phyloP scores from a whole-genome alignment of 2,888 invertebrate genomes.

The Eupithecia vulgata region DNA sequence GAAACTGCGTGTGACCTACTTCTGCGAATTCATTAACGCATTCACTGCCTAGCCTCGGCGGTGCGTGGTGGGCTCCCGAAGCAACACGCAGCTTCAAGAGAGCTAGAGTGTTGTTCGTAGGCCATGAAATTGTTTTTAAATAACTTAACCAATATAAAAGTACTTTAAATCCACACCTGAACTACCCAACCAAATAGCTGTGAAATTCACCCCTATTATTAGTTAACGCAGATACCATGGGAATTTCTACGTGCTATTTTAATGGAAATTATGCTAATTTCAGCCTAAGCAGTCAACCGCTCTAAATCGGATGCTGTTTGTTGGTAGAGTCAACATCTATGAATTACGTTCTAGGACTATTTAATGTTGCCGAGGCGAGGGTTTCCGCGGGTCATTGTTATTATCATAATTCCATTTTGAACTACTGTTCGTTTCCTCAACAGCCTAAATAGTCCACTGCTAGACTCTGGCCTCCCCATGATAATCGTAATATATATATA shows the following conservation, averaged over 20 bases:
- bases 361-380: background rate
- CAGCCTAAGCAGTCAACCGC: constrained; percentile 37
- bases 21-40: background rate
- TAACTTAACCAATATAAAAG: background rate
- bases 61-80: too few relatives aligned
- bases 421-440: too few relatives aligned
- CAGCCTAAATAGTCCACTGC: too few relatives aligned
- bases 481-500: too few relatives aligned
- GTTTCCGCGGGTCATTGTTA: background rate
- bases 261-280: constrained; percentile 45
- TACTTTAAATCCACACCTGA: constrained; percentile 28
- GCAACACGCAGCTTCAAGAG: too few relatives aligned
- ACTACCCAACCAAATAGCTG: constrained; percentile 34
- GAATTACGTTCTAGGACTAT: constrained; percentile 13
- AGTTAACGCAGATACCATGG: constrained; percentile 33
- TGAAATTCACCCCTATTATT: constrained; percentile 43
- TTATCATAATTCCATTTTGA: background rate
- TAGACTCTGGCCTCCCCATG: too few relatives aligned
- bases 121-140: too few relatives aligned
- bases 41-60: too few relatives aligned
- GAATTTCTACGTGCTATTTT: constrained; percentile 38
- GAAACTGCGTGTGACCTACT: background rate
- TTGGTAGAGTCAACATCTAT: constrained; percentile 21
- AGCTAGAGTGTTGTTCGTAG: too few relatives aligned
- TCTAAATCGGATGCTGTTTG: constrained; percentile 31